Evolutionary conservation across 2,888 invertebrate species (phyloP).

Genomic region (Cheilosia grossa): DNA sequence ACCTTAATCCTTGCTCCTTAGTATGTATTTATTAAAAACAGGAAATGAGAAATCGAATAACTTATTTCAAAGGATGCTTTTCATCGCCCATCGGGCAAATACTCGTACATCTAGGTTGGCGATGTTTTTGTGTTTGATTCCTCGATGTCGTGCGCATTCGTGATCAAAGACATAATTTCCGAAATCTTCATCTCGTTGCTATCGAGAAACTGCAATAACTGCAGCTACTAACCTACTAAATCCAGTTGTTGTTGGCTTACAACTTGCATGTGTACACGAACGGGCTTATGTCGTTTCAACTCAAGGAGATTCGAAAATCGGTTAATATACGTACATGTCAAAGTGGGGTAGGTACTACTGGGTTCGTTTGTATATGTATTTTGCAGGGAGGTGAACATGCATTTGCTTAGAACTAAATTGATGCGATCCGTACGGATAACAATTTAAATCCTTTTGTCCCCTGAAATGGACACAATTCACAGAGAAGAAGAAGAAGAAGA

Average conservation of each 20-base stretch:
- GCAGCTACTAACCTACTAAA: background rate
- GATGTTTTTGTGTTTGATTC: conserved; percentile 14
- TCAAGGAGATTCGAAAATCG: conserved; percentile 64
- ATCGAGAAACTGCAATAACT: conserved; percentile 16
- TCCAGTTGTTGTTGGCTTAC: conserved; percentile 29
- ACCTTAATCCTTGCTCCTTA: conserved; percentile 4
- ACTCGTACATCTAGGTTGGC: conserved; percentile 11
- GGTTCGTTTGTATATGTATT: background rate
- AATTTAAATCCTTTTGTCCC: conserved; percentile 63
- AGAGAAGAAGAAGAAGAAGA: conserved; percentile 19
- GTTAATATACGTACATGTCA: conserved; percentile 17
- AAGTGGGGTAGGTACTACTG: background rate
- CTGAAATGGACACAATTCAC: conserved; percentile 41
- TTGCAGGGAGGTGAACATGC: conserved; percentile 48
- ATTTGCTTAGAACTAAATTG: conserved; percentile 61
- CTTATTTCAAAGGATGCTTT: conserved; percentile 30
- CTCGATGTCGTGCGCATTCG: conserved; percentile 45
- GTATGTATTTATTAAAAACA: conserved; percentile 48
- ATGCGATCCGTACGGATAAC: conserved; percentile 65
- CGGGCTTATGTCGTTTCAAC: conserved; percentile 46
- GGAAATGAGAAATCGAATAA: conserved; percentile 55
- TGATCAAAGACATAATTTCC: conserved; percentile 60
- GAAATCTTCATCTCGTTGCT: conserved; percentile 18
- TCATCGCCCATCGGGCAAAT: conserved; percentile 58
- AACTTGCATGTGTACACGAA: conserved; percentile 26